Evolutionary conservation across 2,113 vertebrate genomes (phyloP), one percentile per base, ranked within the genome.

Genomic region (Rhinichthys klamathensis): DNA sequence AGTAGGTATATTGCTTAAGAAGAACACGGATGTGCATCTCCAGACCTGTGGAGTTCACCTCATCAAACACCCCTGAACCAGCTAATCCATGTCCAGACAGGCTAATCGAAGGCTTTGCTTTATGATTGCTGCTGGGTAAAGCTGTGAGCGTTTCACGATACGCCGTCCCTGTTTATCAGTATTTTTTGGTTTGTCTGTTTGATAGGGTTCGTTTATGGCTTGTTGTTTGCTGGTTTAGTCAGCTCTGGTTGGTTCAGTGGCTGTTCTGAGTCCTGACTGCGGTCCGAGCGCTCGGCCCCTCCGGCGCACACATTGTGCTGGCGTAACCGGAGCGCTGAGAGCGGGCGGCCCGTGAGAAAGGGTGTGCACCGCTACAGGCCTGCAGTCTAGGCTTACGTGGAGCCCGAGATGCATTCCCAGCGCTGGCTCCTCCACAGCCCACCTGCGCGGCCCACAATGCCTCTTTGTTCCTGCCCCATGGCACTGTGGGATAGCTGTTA

Each of bases 381-480:
- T 7, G 21, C 73, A 27, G 75, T 80, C 3, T 27, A 74, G 30
- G 30, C 79, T 89, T 91, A 84, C 58, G 79, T 84, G 81, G 61
- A 87, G 38, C 88, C 84, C 87, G 88, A 92, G 90, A 89, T 91
- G 87, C 89, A 89, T 89, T 77, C 72, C 78, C 3, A 0, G 82
- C 84, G 79, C 86, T 10, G 87, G 88, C 84, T 54, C 80, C 85
- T 89, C 85, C 85, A 80, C 88, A 89, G 92, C 86, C 92, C 93
- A 95, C 93, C 94, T 95, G 93, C 88, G 0, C 82, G 80, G 76
- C 84, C 84, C 87, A 93, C 92, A 94, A 94, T 92, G 90, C 89
- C 87, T 89, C 91, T 93, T 96, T 95, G 92, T 94, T 87, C 76
- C 82, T 51, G 78, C 77, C 60, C 5, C 91, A 92, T 84, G 90